Evolutionary conservation across 2,797 vertebrate species (phyloP).

Genomic region (Momotus momota): DNA sequence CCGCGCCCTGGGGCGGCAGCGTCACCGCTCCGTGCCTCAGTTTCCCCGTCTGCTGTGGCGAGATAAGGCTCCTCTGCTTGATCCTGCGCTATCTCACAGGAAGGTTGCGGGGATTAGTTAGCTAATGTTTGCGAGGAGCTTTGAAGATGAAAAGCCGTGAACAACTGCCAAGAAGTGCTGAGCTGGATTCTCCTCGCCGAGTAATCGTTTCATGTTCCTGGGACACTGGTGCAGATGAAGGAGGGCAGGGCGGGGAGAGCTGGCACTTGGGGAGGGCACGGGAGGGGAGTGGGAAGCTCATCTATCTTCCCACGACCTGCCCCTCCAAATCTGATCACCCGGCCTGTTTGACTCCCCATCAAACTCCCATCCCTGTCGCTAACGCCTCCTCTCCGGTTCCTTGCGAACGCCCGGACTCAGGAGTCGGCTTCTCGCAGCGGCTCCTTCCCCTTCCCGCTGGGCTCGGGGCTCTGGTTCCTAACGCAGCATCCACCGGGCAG

Average conservation of each 20-base stretch:
- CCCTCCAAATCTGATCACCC: constrained; percentile 37
- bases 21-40: constrained; percentile 59
- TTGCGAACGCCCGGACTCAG: not conserved
- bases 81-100: constrained; percentile 63
- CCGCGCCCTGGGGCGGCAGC: not conserved
- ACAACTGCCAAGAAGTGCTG: constrained; percentile 71
- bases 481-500: fast-evolving
- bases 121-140: constrained; percentile 59
- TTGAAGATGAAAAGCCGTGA: constrained; percentile 72
- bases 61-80: constrained; percentile 61
- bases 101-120: constrained; percentile 68
- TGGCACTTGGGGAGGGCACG: not conserved
- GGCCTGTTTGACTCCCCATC: not conserved
- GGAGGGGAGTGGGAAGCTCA: not conserved
- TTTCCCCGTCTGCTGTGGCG: constrained; percentile 61
- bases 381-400: not conserved
- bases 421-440: not conserved
- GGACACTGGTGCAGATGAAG: constrained; percentile 35
- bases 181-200: constrained; percentile 63
- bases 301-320: constrained; percentile 31
- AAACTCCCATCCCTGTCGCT: not conserved
- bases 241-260: constrained; percentile 38
- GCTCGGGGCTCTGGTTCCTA: not conserved
- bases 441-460: not conserved
- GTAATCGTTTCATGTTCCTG: constrained; percentile 71